phyloP scores from a whole-genome alignment of 2,888 invertebrate species.

The Blera fallax region DNA sequence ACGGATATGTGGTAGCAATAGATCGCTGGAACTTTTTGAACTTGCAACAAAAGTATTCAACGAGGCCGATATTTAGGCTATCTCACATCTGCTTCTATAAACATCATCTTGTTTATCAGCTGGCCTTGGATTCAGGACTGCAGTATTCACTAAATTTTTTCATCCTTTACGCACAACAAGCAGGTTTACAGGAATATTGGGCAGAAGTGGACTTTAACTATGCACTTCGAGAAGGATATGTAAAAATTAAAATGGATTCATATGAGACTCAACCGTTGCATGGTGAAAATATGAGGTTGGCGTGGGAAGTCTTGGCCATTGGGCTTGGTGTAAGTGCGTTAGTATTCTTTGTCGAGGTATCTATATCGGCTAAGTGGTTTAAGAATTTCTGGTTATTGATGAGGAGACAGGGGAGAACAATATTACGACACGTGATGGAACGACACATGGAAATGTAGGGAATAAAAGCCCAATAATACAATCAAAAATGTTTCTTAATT shows the following conservation, averaged over 20 bases:
- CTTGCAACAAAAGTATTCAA: conserved; percentile 75
- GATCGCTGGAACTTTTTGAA: conserved; percentile 78
- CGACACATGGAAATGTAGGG: neutral
- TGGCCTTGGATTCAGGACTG: conserved; percentile 4
- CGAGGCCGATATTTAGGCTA: conserved; percentile 75
- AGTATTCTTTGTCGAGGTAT: neutral
- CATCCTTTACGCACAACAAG: neutral
- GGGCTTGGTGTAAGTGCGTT: neutral
- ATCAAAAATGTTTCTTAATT: neutral
- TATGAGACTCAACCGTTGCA: neutral
- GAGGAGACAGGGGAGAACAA: too few relatives aligned
- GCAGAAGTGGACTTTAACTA: neutral
- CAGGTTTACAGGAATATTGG: conserved; percentile 19
- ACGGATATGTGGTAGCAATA: conserved; percentile 75
- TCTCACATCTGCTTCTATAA: conserved; percentile 77
- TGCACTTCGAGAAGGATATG: conserved; percentile 6
- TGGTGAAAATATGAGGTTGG: neutral
- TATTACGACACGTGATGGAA: too few relatives aligned
- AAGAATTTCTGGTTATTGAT: neutral
- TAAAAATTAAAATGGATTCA: neutral
- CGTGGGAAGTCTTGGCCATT: neutral
- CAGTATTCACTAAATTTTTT: conserved; percentile 11
- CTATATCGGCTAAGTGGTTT: neutral
- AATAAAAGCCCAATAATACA: neutral
- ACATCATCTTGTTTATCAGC: conserved; percentile 76